Evolutionary conservation across 2,888 invertebrate genomes (phyloP).

Genomic region (Cylindroiulus punctatus): DNA sequence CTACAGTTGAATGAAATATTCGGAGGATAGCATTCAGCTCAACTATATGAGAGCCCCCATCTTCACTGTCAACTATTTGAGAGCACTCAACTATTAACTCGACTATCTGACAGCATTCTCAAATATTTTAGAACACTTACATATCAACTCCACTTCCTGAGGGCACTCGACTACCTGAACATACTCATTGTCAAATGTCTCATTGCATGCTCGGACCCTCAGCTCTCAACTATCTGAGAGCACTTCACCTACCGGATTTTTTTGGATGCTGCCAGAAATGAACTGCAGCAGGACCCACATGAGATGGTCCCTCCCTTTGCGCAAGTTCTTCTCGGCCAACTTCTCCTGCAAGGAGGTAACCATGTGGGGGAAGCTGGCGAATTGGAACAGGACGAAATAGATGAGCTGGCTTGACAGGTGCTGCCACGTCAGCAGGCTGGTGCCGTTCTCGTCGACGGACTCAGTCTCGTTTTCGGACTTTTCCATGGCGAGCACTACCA

Average conservation of each 20-base stretch:
- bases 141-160: no score
- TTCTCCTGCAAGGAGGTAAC: constrained; percentile 88
- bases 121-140: no score
- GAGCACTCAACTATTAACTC: no score
- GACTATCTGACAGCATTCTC: no score
- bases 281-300: constrained; percentile 99
- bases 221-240: no score
- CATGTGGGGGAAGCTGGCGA: constrained; percentile 91
- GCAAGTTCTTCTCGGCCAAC: constrained; percentile 80
- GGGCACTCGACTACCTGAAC: no score
- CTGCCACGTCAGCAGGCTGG: constrained; percentile 87
- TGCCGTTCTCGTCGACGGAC: constrained; percentile 72
- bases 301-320: constrained; percentile 93
- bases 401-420: constrained; percentile 94
- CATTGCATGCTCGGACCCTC: no score
- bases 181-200: no score
- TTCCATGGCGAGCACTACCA: constrained; percentile 92
- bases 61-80: no score
- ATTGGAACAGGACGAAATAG: constrained; percentile 93
- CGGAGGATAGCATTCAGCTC: no score
- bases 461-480: constrained; percentile 76
- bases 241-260: constrained; percentile 78
- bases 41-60: no score
- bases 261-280: constrained; percentile 94
- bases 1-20: no score